Base-by-base conservation (phyloP, 2,797 vertebrate species). In the Pangasius mekongensis region DNA sequence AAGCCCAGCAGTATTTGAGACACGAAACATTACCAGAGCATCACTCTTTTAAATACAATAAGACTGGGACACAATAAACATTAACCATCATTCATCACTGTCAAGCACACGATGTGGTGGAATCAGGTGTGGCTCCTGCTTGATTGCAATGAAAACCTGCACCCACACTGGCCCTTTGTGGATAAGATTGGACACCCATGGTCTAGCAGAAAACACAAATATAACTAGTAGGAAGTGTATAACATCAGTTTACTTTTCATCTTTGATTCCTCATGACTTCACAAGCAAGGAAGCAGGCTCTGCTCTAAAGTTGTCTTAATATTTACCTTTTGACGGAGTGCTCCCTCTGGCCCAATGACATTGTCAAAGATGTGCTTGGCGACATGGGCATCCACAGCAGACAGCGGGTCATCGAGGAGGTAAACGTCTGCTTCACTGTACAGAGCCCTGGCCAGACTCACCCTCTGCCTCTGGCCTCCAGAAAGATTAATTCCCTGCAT, bases 331-430 rank as follows among this genome's bases (percentile, higher is more conserved):
- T 95, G 96, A 90, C 96, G 95, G 39, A 99, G 96, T 0, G 94
- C 87, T 10, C 99, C 98, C 1, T 98, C 97, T 0, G 99, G 98
- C 5, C 99, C 99, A 0, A 99, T 97, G 86, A 99, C 97, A 11
- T 97, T 96, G 93, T 99, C 97, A 18, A 99, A 99, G 93, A 99
- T 99, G 92, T 99, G 98, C 93, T 97, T 99, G 87, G 97, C 95
- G 56, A 99, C 98, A 0, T 99, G 98, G 0, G 99, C 96, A 60
- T 99, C 99, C 91, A 99, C 99, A 0, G 99, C 98, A 0, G 99
- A 99, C 56, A 99, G 96, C 0, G 99, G 98, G 88, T 99, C 99
- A 0, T 99, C 99, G 90, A 99, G 93, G 14, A 99, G 95, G 92
- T 98, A 98, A 52, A 99, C 90, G 0, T 99, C 98, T 0, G 98